Conservation (phyloP, 2,113 vertebrate genomes). For the Psittacula cyanocephala region DNA sequence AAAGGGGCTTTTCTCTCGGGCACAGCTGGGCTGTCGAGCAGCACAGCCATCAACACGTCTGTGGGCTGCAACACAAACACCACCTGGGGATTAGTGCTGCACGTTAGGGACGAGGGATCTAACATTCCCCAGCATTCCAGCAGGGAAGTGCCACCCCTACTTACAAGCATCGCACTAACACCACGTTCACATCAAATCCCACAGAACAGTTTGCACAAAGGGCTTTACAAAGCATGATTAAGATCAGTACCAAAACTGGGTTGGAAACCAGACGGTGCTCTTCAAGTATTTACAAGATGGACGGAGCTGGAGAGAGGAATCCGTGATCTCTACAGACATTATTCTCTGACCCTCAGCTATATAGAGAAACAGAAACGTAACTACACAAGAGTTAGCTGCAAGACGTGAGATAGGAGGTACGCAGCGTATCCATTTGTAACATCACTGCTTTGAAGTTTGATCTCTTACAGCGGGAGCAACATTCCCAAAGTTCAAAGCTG, state of each 20-base stretch:
- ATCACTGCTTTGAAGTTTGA: background rate
- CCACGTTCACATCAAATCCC: background rate
- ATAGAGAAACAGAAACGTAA: background rate
- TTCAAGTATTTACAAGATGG: background rate
- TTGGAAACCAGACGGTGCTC: background rate
- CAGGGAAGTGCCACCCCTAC: background rate
- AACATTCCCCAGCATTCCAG: background rate
- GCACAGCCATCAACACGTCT: background rate
- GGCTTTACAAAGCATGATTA: background rate
- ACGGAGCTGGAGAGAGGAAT: background rate
- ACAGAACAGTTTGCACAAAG: background rate
- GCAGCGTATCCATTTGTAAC: background rate
- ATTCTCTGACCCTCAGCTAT: background rate
- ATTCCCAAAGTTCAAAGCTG: background rate
- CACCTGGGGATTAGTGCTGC: background rate
- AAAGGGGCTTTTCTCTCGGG: background rate
- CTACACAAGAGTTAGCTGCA: background rate
- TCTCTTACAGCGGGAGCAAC: background rate
- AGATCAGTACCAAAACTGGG: background rate
- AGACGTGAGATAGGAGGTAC: background rate
- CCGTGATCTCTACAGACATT: background rate
- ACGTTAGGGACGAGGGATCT: background rate
- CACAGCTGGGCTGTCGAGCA: background rate
- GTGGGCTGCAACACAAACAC: too few species aligned
- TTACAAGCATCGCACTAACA: background rate